Percentiles rank a stretch among this genome's conserved stretches.
phyloP scores from a whole-genome alignment of 2,888 invertebrate species.

The Poecilus cupreus region DNA sequence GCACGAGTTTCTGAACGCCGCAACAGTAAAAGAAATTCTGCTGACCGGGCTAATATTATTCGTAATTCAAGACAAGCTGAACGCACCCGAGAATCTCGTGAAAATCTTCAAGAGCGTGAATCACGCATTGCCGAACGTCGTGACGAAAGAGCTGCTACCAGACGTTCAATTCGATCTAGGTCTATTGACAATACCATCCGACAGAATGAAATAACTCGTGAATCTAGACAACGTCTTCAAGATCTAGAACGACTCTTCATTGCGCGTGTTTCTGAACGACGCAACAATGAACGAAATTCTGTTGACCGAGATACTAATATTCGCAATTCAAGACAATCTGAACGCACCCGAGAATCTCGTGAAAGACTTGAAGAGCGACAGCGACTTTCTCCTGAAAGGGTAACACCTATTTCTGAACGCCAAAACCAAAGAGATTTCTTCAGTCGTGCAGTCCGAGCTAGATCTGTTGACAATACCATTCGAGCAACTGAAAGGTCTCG shows the following conservation, averaged over 20 bases:
- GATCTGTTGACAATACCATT: neutral
- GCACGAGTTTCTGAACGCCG: neutral
- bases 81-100: neutral
- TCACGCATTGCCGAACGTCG: neutral
- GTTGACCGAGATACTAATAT: too few relatives aligned
- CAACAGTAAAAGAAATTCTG: neutral
- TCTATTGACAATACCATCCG: neutral
- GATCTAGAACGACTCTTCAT: neutral
- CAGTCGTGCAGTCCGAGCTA: too few relatives aligned
- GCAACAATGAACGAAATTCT: too few relatives aligned
- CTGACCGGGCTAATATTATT: neutral
- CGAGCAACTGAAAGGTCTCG: neutral
- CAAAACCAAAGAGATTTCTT: neutral
- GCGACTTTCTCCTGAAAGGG: neutral
- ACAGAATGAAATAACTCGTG: neutral
- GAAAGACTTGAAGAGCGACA: too few relatives aligned
- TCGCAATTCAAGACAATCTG: neutral
- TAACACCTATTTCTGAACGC: neutral
- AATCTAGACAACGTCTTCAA: neutral
- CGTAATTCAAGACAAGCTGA: neutral
- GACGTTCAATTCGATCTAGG: neutral
- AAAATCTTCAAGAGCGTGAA: neutral
- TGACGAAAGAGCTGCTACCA: neutral
- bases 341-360: too few relatives aligned
- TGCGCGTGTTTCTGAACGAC: neutral